Conservation (phyloP, 1,140 invertebrate species). For the Sitodiplosis mosellana region DNA sequence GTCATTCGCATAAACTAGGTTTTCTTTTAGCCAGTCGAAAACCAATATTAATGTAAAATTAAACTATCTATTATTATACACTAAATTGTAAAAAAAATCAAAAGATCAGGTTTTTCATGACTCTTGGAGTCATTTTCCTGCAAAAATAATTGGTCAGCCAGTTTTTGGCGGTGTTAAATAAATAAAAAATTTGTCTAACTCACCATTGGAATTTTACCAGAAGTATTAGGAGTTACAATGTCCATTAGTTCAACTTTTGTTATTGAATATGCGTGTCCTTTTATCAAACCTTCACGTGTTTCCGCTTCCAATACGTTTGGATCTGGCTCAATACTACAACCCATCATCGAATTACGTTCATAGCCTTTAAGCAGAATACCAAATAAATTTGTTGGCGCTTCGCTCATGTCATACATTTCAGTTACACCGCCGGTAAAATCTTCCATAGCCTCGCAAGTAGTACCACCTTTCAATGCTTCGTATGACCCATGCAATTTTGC, state of each 20-base stretch:
- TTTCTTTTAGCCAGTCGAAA: too few species aligned
- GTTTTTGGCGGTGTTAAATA: too few species aligned
- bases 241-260: conserved; percentile 81
- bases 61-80: too few species aligned
- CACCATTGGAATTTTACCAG: conserved; percentile 70
- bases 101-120: too few species aligned
- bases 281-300: conserved; percentile 44
- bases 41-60: too few species aligned
- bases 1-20: too few species aligned
- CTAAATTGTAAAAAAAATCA: too few species aligned
- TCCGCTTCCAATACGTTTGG: conserved; percentile 26
- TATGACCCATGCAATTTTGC: conserved; percentile 95
- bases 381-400: conserved; percentile 77
- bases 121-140: too few species aligned
- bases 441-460: conserved; percentile 95
- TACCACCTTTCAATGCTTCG: conserved; percentile 92
- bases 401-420: conserved; percentile 81
- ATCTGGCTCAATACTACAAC: conserved; percentile 91
- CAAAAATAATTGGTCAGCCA: too few species aligned
- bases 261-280: conserved; percentile 91
- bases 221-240: conserved; percentile 62
- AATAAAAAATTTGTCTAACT: too few species aligned
- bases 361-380: conserved; percentile 81
- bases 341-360: conserved; percentile 88
- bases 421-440: conserved; percentile 97